Conservation (phyloP, 2,888 invertebrate genomes). For the Sesia bembeciformis region DNA sequence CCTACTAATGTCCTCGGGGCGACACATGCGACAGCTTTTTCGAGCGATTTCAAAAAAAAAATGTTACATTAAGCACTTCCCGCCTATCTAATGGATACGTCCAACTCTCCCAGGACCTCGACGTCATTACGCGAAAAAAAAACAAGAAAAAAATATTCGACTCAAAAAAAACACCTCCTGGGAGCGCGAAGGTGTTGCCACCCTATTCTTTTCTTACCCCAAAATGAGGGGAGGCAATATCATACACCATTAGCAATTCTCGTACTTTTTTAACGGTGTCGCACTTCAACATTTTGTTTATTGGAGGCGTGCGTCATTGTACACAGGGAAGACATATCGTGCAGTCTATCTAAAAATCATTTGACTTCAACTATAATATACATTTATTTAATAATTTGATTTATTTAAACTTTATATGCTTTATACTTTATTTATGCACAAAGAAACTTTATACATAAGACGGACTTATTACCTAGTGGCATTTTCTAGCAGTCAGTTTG, state of each 20-base stretch:
- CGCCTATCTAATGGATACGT: constrained; percentile 72
- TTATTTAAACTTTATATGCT: no score
- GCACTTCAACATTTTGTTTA: constrained; percentile 41
- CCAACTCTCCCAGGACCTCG: constrained; percentile 69
- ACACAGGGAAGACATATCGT: no score
- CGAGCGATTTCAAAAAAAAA: constrained; percentile 44
- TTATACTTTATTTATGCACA: no score
- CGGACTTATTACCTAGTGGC: no score
- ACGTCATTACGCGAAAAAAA: constrained; percentile 66
- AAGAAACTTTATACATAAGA: no score
- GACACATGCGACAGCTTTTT: constrained; percentile 50
- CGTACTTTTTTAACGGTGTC: constrained; percentile 73
- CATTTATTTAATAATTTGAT: no score
- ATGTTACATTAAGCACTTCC: constrained; percentile 63
- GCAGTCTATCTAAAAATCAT: no score
- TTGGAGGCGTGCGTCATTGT: no score
- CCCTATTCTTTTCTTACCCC: constrained; percentile 66
- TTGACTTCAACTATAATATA: no score
- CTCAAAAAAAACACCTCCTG: constrained; percentile 56
- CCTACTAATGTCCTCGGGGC: constrained; percentile 41
- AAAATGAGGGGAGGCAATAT: constrained; percentile 74
- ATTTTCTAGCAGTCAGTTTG: no score
- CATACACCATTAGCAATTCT: constrained; percentile 76
- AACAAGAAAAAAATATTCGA: constrained; percentile 41
- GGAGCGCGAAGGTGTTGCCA: constrained; percentile 69